A percentile compares a stretch with the other conserved stretches of the same genome.
phyloP scores from a whole-genome alignment of 2,888 invertebrate species.

The Aproaerema taeniolella region DNA sequence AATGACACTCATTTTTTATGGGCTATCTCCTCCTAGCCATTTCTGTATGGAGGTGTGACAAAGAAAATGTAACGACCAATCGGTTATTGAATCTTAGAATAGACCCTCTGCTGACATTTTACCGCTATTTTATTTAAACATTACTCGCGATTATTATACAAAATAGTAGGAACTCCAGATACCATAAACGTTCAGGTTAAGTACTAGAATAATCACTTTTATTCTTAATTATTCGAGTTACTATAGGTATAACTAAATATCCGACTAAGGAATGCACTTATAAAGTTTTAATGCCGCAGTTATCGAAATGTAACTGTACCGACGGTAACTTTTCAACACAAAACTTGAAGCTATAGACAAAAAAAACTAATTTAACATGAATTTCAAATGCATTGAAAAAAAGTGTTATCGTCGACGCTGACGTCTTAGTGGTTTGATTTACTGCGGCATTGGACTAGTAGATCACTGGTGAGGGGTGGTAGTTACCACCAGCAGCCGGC shows the following conservation, averaged over 20 bases:
- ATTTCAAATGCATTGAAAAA: neutral
- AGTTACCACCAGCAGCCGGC: slow-evolving; percentile 76
- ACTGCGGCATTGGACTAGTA: slow-evolving; percentile 8
- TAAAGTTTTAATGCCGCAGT: too few species aligned
- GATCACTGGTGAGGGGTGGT: slow-evolving; percentile 29
- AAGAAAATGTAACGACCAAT: too few species aligned
- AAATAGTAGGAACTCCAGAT: slow-evolving; percentile 66
- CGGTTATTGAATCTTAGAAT: too few species aligned
- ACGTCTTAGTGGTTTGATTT: too few species aligned
- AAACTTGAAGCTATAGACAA: too few species aligned
- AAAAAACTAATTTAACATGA: neutral
- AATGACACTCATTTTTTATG: too few species aligned
- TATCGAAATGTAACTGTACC: too few species aligned
- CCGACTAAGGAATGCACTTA: neutral
- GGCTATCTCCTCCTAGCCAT: too few species aligned
- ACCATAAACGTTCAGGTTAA: slow-evolving; percentile 41
- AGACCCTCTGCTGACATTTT: too few species aligned
- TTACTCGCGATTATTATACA: slow-evolving; percentile 31
- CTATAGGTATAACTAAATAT: slow-evolving; percentile 21
- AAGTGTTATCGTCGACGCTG: neutral
- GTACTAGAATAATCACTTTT: slow-evolving; percentile 24
- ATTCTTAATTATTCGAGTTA: slow-evolving; percentile 57
- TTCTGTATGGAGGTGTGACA: too few species aligned
- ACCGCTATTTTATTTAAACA: too few species aligned
- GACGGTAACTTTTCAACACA: too few species aligned